A percentile compares a stretch with the other conserved stretches of the same genome.
Conservation (phyloP, 2,797 vertebrate genomes). For the Cyprinella venusta region DNA sequence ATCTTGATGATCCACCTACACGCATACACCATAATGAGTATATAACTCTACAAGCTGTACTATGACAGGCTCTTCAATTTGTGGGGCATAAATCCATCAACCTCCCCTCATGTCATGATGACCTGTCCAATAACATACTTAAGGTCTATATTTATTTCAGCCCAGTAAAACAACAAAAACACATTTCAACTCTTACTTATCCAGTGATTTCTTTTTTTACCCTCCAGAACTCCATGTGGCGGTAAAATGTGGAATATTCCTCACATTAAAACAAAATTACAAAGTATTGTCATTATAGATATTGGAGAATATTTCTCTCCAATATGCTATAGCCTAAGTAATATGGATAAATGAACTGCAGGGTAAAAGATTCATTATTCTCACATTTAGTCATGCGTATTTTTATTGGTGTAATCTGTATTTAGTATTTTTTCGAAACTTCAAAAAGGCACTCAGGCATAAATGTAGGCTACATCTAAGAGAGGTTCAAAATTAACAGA, state of each 20-base stretch:
- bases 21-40: conserved; percentile 1
- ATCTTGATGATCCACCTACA: not conserved
- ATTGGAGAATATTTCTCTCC: not conserved
- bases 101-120: conserved; percentile 2
- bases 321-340: not conserved
- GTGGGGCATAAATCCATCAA: not conserved
- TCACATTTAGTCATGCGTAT: not conserved
- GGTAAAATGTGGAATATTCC: not conserved
- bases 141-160: not conserved
- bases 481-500: not conserved
- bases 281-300: not conserved
- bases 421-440: not conserved
- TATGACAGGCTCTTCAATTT: not conserved
- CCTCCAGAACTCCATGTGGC: not conserved
- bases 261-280: not conserved
- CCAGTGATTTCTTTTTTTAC: not conserved
- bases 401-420: not conserved
- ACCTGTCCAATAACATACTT: not conserved
- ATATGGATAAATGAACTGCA: not conserved
- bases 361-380: not conserved
- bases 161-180: not conserved
- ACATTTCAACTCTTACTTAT: not conserved
- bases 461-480: too few species aligned
- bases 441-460: not conserved
- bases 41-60: not conserved